phyloP scores from a whole-genome alignment of 2,888 invertebrate species.

The Luffia ferchaultella region DNA sequence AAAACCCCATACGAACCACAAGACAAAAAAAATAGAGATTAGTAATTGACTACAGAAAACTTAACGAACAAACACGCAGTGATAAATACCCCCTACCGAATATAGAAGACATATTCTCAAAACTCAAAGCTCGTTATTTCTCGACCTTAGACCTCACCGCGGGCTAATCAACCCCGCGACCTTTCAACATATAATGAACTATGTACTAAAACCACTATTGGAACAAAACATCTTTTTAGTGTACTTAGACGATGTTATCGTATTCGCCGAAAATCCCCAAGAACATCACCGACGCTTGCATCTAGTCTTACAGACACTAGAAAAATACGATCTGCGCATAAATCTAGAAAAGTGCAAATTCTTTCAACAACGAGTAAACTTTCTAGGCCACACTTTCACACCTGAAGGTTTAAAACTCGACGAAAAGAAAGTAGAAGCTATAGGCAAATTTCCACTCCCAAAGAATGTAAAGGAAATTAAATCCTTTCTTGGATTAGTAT shows the following conservation, averaged over 20 bases:
- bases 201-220: not conserved
- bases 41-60: not conserved
- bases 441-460: slow-evolving; percentile 12
- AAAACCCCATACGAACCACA: not conserved
- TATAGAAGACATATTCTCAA: not conserved
- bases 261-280: not conserved
- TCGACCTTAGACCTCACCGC: not conserved
- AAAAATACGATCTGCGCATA: slow-evolving; percentile 7
- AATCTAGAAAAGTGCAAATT: slow-evolving; percentile 10
- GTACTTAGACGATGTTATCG: not conserved
- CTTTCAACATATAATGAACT: not conserved
- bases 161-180: not conserved
- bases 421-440: slow-evolving; percentile 7
- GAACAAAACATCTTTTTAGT: not conserved
- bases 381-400: slow-evolving; percentile 4
- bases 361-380: slow-evolving; percentile 8
- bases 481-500: slow-evolving; percentile 12
- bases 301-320: slow-evolving; percentile 2
- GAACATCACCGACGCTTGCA: not conserved
- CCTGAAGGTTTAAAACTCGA: slow-evolving; percentile 11
- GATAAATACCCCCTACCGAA: not conserved
- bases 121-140: not conserved
- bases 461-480: slow-evolving; percentile 13
- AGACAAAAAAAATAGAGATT: not conserved
- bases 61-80: not conserved